These are phyloP conservation scores for Bombus terrestris DNA, from an alignment of 1,140 invertebrate species.

Conservation along the genomic window DNA sequence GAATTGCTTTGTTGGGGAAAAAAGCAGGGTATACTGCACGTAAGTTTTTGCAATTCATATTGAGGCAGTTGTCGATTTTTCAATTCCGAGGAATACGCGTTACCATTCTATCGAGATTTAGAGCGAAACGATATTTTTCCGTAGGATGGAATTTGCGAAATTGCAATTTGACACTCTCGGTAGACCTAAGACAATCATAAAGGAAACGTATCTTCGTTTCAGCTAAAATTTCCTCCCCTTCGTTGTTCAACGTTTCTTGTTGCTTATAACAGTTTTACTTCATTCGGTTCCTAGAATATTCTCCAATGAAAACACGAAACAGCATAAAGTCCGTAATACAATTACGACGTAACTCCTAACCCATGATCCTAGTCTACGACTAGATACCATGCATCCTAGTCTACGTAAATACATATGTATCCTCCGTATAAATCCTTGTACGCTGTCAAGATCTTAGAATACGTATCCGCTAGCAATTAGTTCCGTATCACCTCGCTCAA, in stretches of 20 bases:
- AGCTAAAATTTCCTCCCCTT: neutral
- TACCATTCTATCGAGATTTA: neutral
- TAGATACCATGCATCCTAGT: too few species aligned
- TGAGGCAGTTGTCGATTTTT: neutral
- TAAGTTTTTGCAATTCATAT: neutral
- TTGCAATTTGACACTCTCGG: neutral
- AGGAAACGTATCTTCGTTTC: neutral
- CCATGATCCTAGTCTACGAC: too few species aligned
- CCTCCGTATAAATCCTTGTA: too few species aligned
- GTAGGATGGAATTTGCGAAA: neutral
- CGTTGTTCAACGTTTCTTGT: neutral
- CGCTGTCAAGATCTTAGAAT: too few species aligned
- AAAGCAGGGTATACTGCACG: neutral
- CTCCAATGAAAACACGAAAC: too few species aligned
- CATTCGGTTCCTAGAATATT: too few species aligned
- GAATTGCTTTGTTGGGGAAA: neutral
- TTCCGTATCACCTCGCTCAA: too few species aligned
- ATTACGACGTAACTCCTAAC: too few species aligned
- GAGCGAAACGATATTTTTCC: neutral
- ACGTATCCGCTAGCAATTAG: too few species aligned
- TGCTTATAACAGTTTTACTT: neutral
- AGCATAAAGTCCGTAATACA: too few species aligned
- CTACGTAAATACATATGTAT: too few species aligned
- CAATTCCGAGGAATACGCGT: neutral
- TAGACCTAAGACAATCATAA: neutral